Evolutionary conservation across 1,140 invertebrate species (phyloP), one percentile per base, ranked within the genome.

Genomic region (Ceratitis capitata): DNA sequence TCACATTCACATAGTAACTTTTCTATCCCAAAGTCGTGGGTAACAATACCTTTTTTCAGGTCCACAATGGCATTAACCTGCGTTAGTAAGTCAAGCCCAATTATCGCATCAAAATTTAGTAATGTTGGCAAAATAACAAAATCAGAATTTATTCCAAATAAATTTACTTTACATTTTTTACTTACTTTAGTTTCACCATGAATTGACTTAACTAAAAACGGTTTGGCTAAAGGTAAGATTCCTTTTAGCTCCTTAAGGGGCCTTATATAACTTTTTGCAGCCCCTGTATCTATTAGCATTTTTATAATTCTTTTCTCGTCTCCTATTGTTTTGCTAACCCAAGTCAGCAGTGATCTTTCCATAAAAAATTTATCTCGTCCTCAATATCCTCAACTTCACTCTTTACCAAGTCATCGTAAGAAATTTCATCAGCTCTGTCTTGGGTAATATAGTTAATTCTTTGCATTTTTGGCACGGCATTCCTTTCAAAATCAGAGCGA

Each of bases 351-450:
- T 35, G 86, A 83, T 7, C 32, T 82, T 49, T 82, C 23, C 49
- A 84, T 85, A 86, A 82, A 85, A 86, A 86, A 86, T 83, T 53
- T 39, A 82, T 78, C 32, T 84, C 26, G n/a, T 49, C 64, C 64
- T 49, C 42, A 58, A 84, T 84, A 61, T 84, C 83, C n/a, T 56
- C 56, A 45, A 51, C 35, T 84, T 49, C 58, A 29, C 26, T 61
- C 26, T 61, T 32, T n/a, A n/a, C n/a, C n/a, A n/a, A n/a, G n/a
- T n/a, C 58, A 26, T 61, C 58, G 58, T 61, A 61, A 61, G 58
- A 61, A 32, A 61, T 32, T 61, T 61, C 32, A 14, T 32, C 58
- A 32, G 58, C 58, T 9, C 26, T 61, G n/a, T n/a, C n/a, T n/a
- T n/a, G n/a, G n/a, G 58, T 32, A 61, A 61, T 61, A 32, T 61